phyloP scores from a whole-genome alignment of 2,888 invertebrate species.

The Netelia virgata region DNA sequence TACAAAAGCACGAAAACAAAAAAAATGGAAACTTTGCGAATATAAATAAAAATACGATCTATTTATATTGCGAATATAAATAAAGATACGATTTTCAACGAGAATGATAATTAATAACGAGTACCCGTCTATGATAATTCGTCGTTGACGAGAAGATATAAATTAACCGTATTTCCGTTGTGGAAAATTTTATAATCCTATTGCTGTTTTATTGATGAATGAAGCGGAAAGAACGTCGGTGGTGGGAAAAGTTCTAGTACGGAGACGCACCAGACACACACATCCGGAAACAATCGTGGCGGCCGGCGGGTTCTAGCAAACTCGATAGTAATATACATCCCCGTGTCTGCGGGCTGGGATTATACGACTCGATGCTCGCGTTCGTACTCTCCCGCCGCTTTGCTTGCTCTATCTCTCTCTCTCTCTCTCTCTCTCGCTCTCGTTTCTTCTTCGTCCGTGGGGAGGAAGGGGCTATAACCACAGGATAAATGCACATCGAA shows the following conservation, averaged over 20 bases:
- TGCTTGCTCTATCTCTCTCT: too few relatives aligned
- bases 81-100: too few relatives aligned
- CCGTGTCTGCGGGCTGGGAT: conserved; percentile 46
- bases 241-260: not conserved
- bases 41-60: too few relatives aligned
- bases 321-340: conserved; percentile 43
- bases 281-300: conserved; percentile 46
- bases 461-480: conserved; percentile 36
- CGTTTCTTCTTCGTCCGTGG: not conserved
- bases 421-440: not conserved
- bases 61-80: too few relatives aligned
- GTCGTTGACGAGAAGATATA: too few relatives aligned
- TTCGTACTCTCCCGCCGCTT: conserved; percentile 11
- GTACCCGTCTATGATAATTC: too few relatives aligned
- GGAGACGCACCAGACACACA: not conserved
- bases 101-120: too few relatives aligned
- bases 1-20: too few relatives aligned
- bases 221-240: not conserved
- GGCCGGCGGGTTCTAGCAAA: conserved; percentile 3
- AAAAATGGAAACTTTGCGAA: too few relatives aligned
- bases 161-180: too few relatives aligned
- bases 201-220: too few relatives aligned
- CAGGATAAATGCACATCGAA: conserved; percentile 35
- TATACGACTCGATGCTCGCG: conserved; percentile 56
- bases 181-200: too few relatives aligned